Evolutionary conservation across 2,113 vertebrate genomes (phyloP).

Genomic region (Neoarius graeffei): DNA sequence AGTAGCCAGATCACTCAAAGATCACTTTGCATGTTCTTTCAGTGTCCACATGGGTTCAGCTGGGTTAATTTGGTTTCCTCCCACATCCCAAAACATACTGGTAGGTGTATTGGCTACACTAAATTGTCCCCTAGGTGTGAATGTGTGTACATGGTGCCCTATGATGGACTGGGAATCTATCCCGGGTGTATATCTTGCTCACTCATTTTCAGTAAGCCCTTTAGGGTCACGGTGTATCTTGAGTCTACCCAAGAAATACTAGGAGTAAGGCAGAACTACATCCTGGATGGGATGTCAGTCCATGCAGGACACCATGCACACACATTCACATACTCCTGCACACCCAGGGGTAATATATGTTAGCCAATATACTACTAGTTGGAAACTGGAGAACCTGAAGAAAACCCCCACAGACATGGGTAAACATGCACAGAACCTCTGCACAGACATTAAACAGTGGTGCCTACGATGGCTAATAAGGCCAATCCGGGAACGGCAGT

Average conservation of each 20-base stretch:
- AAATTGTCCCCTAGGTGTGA: neutral
- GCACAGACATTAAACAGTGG: neutral
- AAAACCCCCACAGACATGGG: too few relatives aligned
- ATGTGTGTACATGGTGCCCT: neutral
- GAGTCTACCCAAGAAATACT: neutral
- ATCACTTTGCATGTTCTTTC: neutral
- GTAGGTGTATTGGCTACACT: neutral
- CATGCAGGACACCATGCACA: neutral
- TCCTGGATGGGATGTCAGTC: neutral
- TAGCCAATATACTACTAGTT: too few relatives aligned
- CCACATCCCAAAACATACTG: neutral
- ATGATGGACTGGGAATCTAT: neutral
- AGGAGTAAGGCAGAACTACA: neutral
- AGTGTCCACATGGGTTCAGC: neutral
- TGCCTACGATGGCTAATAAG: too few relatives aligned
- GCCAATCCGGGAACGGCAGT: too few relatives aligned
- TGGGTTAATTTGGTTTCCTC: neutral
- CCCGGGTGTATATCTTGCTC: neutral
- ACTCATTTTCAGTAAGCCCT: neutral
- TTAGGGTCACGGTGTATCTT: neutral
- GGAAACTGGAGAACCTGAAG: neutral
- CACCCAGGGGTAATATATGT: neutral
- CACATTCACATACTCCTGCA: neutral
- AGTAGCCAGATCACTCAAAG: slow-evolving; percentile 35
- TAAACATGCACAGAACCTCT: too few relatives aligned